Base-by-base conservation (phyloP, 2,113 vertebrate genomes). In the Takifugu flavidus region DNA sequence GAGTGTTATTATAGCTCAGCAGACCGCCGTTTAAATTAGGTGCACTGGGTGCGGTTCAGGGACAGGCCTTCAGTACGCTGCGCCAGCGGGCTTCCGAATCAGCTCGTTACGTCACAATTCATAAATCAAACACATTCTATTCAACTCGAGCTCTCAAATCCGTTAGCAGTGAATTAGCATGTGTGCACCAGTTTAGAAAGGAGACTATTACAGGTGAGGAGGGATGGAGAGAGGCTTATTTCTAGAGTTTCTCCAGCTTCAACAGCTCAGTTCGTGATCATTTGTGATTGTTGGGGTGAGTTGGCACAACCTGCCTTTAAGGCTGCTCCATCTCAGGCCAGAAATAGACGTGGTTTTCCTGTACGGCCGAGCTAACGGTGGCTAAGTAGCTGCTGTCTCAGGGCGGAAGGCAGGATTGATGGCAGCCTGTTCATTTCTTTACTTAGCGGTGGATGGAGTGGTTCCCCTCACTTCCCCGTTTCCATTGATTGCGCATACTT, bases 21-120 rank as follows among this genome's bases (percentile, higher is more conserved):
- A 26, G 39, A 39, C 75, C 76, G 28, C 69, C 42, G 58, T 75
- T 74, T 83, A 75, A 82, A 77, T 80, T 82, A 79, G 75, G 62
- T 72, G 51, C 58, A 11, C 56, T 82, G 84, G 86, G 82, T 76
- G 82, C 76, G 75, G 77, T 76, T 72, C 82, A 80, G 75, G 75
- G 67, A 70, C 68, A 14, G 45, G 57, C 51, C 39, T 50, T 60
- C 63, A 29, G 25, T 62, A 57, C 13, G 8, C 53, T 29, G 25
- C 65, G 43, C 49, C 51, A 59, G 31, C 72, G 62, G 60, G 31
- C 47, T 13, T 59, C 1, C 0, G 13, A 31, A 64, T 45, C 62
- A 47, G 12, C 6, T 27, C 4, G 53, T 73, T 45, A 77, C 10
- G 31, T 49, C 31, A 39, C 43, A 27, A 75, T 26, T 53, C 43